These are phyloP conservation scores for Congeria kusceri DNA, from an alignment of 2,888 invertebrate genomes.

Conservation along the genomic window DNA sequence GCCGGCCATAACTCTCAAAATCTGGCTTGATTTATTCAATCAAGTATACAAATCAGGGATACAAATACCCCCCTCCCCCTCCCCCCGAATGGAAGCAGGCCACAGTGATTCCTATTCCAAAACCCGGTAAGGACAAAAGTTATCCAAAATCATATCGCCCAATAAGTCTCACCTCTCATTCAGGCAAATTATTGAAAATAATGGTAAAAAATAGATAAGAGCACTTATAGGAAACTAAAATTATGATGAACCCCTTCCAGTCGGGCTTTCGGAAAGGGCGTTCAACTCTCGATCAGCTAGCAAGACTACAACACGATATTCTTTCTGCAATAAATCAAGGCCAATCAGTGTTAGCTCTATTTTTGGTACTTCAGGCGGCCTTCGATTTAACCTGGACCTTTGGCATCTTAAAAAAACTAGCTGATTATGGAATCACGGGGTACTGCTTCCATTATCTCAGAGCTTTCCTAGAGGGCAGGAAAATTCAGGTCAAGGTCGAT, in stretches of 20 bases:
- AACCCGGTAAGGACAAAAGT: too few relatives aligned
- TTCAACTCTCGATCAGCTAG: slow-evolving; percentile 1
- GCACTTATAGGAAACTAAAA: neutral
- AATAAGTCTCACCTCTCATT: neutral
- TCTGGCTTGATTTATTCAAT: too few relatives aligned
- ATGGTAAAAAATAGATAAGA: neutral
- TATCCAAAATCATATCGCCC: neutral
- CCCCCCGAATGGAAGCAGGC: too few relatives aligned
- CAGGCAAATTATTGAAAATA: neutral
- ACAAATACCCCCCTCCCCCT: too few relatives aligned
- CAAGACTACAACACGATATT: slow-evolving; percentile 14
- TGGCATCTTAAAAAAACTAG: slow-evolving; percentile 29
- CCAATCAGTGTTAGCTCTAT: slow-evolving; percentile 10
- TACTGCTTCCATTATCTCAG: slow-evolving; percentile 27
- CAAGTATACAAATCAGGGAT: too few relatives aligned
- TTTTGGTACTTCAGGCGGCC: slow-evolving; percentile 1
- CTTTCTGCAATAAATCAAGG: slow-evolving; percentile 7
- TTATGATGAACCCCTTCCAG: slow-evolving; percentile 6
- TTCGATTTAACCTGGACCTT: slow-evolving; percentile 11
- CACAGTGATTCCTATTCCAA: too few relatives aligned
- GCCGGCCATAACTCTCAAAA: too few relatives aligned
- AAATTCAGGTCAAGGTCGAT: slow-evolving; percentile 17
- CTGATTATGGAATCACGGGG: slow-evolving; percentile 33
- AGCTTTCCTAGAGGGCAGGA: slow-evolving; percentile 21
- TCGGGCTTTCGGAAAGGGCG: slow-evolving; percentile 29